Base-by-base conservation (phyloP, 2,113 vertebrate species). In the Trinectes maculatus region DNA sequence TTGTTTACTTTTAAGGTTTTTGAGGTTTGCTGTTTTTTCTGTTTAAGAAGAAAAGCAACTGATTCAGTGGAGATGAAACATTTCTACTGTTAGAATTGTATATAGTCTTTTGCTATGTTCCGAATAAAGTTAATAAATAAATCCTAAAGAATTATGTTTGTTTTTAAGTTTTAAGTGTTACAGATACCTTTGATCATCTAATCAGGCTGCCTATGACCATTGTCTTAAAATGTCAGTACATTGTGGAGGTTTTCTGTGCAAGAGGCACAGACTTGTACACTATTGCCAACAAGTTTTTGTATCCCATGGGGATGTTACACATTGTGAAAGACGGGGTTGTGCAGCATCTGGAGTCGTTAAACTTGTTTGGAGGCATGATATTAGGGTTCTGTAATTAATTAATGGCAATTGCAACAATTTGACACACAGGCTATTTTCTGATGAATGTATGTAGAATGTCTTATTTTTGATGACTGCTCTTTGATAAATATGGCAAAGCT, bases 61-160 rank as follows among this genome's bases (percentile, higher is more conserved):
- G 37, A 71, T 29, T 62, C 55, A 66, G 65, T 87, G 62, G 74
- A 82, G 59, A 76, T 28, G 5, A 70, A 55, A 40, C 26, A 74
- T 87, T 90, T 87, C 74, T 78, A 87, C 80, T 91, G 90, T 89
- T 94, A 92, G 91, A 94, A 94, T 91, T 97, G 96, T 92, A 93
- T 85, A 94, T 93, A 91, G 92, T 93, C 85, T 94, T 96, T 96
- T 93, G 93, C 73, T 87, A 94, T 94, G 93, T 95, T 93, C 86
- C 92, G 95, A 99, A 97, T 98, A 98, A 95, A 93, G 93, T 91
- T 92, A 91, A 84, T 89, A 83, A 88, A 89, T 90, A 82, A 72
- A 85, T 71, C 34, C 22, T 74, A 59, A 79, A 74, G 46, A 74
- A 69, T 68, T 60, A 82, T 68, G 33, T 71, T 79, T 42, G 69